These are phyloP conservation scores for Ruditapes philippinarum DNA, from an alignment of 1,140 invertebrate genomes.

Conservation along the genomic window DNA sequence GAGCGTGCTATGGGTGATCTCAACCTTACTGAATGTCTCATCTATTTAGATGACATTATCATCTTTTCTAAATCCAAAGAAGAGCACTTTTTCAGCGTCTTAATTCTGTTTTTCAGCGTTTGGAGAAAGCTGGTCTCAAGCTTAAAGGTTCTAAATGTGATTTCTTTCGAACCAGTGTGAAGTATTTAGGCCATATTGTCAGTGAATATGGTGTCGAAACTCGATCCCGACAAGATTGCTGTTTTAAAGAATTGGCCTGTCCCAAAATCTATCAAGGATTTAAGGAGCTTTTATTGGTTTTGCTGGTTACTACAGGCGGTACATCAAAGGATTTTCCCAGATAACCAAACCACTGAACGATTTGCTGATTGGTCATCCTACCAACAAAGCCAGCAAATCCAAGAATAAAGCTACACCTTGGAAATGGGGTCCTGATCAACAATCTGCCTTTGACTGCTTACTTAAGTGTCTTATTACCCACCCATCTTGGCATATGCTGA, in stretches of 20 bases:
- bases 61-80: conserved; percentile 44
- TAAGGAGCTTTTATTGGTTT: conserved; percentile 78
- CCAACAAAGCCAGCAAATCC: background rate
- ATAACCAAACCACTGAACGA: background rate
- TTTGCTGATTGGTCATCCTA: background rate
- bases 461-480: conserved; percentile 45
- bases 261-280: conserved; percentile 73
- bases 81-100: conserved; percentile 50
- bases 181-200: conserved; percentile 78
- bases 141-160: conserved; percentile 75
- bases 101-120: conserved; percentile 73
- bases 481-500: conserved; percentile 70
- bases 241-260: conserved; percentile 77
- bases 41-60: conserved; percentile 71
- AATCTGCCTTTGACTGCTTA: conserved; percentile 70
- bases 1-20: conserved; percentile 15
- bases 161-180: conserved; percentile 68
- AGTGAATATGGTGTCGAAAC: conserved; percentile 70
- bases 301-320: conserved; percentile 71
- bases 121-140: conserved; percentile 73
- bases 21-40: conserved; percentile 2
- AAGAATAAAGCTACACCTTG: background rate
- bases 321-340: background rate
- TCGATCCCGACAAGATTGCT: conserved; percentile 78
- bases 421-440: conserved; percentile 10